These are phyloP conservation scores for Hypomesus transpacificus DNA, from an alignment of 2,113 vertebrate species.

Conservation along the genomic window DNA sequence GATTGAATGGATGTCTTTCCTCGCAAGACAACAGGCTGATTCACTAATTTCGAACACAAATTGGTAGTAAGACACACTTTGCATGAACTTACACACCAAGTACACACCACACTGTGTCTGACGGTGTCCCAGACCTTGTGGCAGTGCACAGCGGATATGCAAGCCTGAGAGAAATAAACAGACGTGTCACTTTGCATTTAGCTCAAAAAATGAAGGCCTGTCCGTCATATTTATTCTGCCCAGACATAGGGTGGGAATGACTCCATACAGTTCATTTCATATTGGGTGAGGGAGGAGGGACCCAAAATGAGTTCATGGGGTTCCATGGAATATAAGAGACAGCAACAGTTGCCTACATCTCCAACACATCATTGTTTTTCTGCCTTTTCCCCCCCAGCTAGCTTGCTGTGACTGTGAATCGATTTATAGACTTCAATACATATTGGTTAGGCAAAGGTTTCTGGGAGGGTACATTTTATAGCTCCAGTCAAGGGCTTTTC, in stretches of 20 bases:
- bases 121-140: slow-evolving; percentile 35
- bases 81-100: slow-evolving; percentile 23
- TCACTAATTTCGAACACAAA: slow-evolving; percentile 64
- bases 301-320: slow-evolving; percentile 20
- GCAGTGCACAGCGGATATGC: slow-evolving; percentile 45
- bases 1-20: slow-evolving; percentile 64
- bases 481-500: neutral
- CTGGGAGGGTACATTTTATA: slow-evolving; percentile 2
- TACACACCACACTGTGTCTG: slow-evolving; percentile 28
- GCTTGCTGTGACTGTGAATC: neutral
- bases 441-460: slow-evolving; percentile 3
- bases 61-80: slow-evolving; percentile 52
- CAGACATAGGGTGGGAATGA: slow-evolving; percentile 38
- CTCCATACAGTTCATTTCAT: slow-evolving; percentile 40
- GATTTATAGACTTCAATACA: neutral
- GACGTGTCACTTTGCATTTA: slow-evolving; percentile 69
- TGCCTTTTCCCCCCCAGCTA: neutral
- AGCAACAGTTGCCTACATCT: neutral
- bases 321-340: slow-evolving; percentile 16
- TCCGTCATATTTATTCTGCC: slow-evolving; percentile 59
- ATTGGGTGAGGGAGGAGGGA: neutral
- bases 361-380: slow-evolving; percentile 1
- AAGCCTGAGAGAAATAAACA: slow-evolving; percentile 66
- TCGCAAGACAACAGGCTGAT: slow-evolving; percentile 65
- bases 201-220: slow-evolving; percentile 57